These are phyloP conservation scores for Spizaetus ornatus DNA, from an alignment of 2,113 vertebrate genomes.

Conservation along the genomic window DNA sequence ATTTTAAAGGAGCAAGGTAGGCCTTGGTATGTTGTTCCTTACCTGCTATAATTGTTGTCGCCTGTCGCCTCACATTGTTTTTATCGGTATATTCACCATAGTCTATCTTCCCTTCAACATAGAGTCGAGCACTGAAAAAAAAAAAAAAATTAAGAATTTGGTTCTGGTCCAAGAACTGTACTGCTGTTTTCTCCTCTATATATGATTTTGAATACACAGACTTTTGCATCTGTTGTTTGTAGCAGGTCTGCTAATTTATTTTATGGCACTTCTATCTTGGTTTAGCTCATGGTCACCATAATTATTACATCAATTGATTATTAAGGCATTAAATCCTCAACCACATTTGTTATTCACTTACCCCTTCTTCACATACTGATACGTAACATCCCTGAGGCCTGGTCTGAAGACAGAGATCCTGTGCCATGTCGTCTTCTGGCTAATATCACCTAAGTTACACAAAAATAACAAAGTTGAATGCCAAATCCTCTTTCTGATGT, in stretches of 20 bases:
- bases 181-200: neutral
- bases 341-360: slow-evolving; percentile 58
- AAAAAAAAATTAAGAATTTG: neutral
- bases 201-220: neutral
- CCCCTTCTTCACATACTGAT: slow-evolving; percentile 96
- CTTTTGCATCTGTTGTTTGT: neutral
- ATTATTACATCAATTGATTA: neutral
- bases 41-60: slow-evolving; percentile 97
- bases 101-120: slow-evolving; percentile 93
- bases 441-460: slow-evolving; percentile 83
- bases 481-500: neutral
- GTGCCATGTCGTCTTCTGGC: slow-evolving; percentile 96
- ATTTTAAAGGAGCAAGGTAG: neutral
- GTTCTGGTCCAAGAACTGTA: neutral
- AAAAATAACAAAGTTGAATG: neutral
- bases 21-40: neutral
- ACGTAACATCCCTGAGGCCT: slow-evolving; percentile 90
- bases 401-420: slow-evolving; percentile 95
- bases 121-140: slow-evolving; percentile 80
- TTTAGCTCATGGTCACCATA: neutral
- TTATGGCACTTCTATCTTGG: neutral
- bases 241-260: neutral
- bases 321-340: neutral
- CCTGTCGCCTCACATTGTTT: slow-evolving; percentile 91
- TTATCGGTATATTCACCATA: slow-evolving; percentile 97